Conservation (phyloP, 2,888 invertebrate species). For the Ommatoiulus sabulosus region DNA sequence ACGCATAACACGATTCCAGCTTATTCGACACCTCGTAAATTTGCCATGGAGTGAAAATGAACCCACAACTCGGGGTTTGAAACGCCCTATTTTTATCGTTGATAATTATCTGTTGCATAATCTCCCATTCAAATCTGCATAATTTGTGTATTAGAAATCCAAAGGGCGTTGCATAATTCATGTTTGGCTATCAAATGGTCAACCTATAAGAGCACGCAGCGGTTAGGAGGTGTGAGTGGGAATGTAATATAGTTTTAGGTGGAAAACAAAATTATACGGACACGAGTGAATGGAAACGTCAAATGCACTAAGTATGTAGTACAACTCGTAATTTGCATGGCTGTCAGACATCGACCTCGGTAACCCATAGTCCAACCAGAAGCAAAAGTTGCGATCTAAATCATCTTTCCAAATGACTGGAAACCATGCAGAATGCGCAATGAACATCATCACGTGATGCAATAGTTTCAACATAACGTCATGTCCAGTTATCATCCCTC, state of each 20-base stretch:
- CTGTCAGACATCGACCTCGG: background rate
- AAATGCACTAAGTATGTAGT: slow-evolving; percentile 23
- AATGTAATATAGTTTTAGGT: background rate
- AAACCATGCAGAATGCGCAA: no score
- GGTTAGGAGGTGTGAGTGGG: slow-evolving; percentile 26
- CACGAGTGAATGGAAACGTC: background rate
- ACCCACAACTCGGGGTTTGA: background rate
- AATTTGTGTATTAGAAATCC: slow-evolving; percentile 35
- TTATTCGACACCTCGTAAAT: background rate
- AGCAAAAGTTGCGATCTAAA: background rate
- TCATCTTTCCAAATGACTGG: background rate
- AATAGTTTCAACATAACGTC: no score
- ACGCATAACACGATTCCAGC: background rate
- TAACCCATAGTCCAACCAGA: background rate
- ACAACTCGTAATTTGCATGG: background rate
- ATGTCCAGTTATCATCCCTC: no score
- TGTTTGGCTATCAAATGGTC: slow-evolving; percentile 1
- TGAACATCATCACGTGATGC: no score
- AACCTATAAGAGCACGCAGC: background rate
- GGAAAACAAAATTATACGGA: slow-evolving; percentile 36
- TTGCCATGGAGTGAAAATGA: background rate
- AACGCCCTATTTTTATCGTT: slow-evolving; percentile 28
- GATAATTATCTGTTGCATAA: slow-evolving; percentile 37
- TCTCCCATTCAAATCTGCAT: background rate
- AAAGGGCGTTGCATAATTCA: slow-evolving; percentile 39